These are phyloP conservation scores for Coreius guichenoti DNA, from an alignment of 2,797 vertebrate genomes.

Conservation along the genomic window DNA sequence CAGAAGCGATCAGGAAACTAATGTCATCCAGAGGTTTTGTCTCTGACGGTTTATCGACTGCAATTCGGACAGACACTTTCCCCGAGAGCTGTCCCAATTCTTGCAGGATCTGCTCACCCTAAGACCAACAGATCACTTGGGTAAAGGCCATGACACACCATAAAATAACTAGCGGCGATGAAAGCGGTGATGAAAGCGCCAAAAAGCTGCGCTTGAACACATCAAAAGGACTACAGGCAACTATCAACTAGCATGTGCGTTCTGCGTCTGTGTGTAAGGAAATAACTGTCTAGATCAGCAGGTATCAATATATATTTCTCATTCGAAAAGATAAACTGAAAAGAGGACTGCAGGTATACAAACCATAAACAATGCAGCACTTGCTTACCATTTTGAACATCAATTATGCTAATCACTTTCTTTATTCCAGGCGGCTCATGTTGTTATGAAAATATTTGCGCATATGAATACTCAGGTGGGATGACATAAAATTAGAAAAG, in stretches of 20 bases:
- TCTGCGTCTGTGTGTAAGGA: neutral
- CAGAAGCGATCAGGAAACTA: slow-evolving; percentile 68
- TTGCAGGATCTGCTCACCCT: slow-evolving; percentile 85
- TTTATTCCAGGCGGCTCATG: too few species aligned
- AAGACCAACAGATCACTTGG: slow-evolving; percentile 3
- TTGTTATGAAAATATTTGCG: too few species aligned
- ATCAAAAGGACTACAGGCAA: neutral
- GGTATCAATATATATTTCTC: neutral
- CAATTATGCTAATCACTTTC: too few species aligned
- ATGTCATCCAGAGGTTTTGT: slow-evolving; percentile 72
- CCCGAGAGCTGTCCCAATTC: slow-evolving; percentile 75
- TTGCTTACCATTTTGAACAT: neutral
- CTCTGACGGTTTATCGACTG: slow-evolving; percentile 75
- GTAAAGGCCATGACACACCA: neutral
- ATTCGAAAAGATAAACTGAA: neutral
- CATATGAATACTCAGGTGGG: too few species aligned
- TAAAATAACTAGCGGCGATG: neutral
- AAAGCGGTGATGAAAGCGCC: neutral
- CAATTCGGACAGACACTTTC: slow-evolving; percentile 80
- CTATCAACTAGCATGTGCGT: neutral
- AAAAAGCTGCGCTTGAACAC: neutral
- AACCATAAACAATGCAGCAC: neutral
- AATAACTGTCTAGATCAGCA: neutral
- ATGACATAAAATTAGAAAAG: too few species aligned
- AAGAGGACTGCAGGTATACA: neutral